Evolutionary conservation across 1,140 invertebrate genomes (phyloP), one percentile per base, ranked within the genome.

Genomic region (Trichogramma pretiosum): DNA sequence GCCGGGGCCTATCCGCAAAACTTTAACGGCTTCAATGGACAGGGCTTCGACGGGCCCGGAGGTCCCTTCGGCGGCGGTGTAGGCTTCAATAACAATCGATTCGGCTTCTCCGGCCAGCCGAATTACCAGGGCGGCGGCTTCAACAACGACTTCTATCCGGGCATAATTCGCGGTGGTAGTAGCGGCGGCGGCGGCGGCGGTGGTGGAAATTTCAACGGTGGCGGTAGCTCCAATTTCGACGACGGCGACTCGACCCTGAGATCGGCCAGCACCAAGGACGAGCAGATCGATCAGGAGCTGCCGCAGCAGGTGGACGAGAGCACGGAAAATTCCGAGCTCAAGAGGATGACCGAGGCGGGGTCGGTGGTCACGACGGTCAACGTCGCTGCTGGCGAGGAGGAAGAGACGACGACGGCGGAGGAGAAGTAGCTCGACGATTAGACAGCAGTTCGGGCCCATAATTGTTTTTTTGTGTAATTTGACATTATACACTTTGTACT

Each of bases 181-280:
- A 9, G n/a, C 1, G 1, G 3, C 26, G 11, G 11, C 10, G 16
- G n/a, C 22, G 13, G n/a, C 5, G 19, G 28, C 11, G 46, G 37
- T 13, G 2, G 3, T 16, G 35, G 18, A 1, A 36, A 23, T 9
- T 17, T 4, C 5, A 16, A 8, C 4, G 36, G 19, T 9, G 2
- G 5, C 0, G 48, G 33, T 7, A 5, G 5, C 5, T 11, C 33
- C 33, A 34, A 34, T 16, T 35, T 28, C 32, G 22, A n/a, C 13
- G 34, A 32, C 1, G 24, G 24, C 9, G 49, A 50, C 19, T 50
- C 48, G 0, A 14, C 41, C 1, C 14, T 50, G 14, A 44, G 48
- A 36, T 40, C 41, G 1, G n/a, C n/a, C n/a, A n/a, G n/a, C n/a
- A n/a, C n/a, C n/a, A n/a, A n/a, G n/a, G n/a, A n/a, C n/a, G n/a